Percentiles rank a stretch among this genome's conserved stretches.
These are phyloP conservation scores for Acromyrmex charruanus DNA, from an alignment of 1,140 invertebrate species.

Conservation along the genomic window DNA sequence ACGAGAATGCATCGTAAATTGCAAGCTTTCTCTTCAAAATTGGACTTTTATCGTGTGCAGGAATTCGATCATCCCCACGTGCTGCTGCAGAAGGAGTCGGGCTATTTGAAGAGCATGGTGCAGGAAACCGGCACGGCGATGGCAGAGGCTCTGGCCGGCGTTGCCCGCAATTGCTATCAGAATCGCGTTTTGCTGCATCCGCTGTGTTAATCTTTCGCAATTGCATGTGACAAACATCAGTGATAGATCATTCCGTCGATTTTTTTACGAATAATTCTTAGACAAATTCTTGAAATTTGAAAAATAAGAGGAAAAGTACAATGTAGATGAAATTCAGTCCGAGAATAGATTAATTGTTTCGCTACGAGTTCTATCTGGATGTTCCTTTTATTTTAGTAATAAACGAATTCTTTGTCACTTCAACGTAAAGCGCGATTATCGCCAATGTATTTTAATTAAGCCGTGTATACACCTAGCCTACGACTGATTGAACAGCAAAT, in stretches of 20 bases:
- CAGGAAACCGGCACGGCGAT: conserved; percentile 88
- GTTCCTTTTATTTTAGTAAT: neutral
- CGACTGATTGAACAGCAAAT: neutral
- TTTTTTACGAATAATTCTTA: neutral
- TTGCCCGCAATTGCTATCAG: conserved; percentile 79
- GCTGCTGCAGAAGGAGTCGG: conserved; percentile 88
- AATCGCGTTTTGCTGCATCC: conserved; percentile 66
- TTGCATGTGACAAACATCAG: neutral
- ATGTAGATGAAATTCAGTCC: neutral
- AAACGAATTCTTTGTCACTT: neutral
- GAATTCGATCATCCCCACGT: conserved; percentile 92
- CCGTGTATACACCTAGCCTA: neutral
- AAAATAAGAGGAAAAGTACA: neutral
- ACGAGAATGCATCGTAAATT: neutral
- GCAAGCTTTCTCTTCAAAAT: neutral
- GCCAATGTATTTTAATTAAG: too few species aligned
- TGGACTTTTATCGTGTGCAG: conserved; percentile 74
- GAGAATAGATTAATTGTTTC: neutral
- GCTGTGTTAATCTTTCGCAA: neutral
- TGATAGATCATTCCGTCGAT: neutral
- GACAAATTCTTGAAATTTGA: neutral
- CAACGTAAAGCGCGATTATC: neutral
- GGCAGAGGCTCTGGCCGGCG: conserved; percentile 80
- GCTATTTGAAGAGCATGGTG: conserved; percentile 90
- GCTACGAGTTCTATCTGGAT: neutral